A percentile compares a stretch with the other conserved stretches of the same genome.
Conservation (phyloP, 2,113 vertebrate genomes). For the Phasianus colchicus region DNA sequence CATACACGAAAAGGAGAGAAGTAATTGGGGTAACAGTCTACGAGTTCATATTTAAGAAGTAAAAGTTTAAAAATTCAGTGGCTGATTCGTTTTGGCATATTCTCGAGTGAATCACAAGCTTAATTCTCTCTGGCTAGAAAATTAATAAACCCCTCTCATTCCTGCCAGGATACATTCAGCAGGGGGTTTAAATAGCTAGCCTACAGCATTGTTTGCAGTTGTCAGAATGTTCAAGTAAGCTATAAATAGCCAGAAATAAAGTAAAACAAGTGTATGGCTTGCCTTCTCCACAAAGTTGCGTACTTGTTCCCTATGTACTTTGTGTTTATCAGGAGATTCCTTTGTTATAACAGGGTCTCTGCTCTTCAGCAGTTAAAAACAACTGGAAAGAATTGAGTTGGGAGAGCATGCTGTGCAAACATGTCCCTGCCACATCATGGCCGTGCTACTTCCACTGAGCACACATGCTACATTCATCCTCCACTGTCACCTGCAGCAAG, state of each 20-base stretch:
- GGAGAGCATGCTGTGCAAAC: accelerated
- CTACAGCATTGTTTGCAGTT: constrained; percentile 54
- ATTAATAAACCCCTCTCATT: constrained; percentile 70
- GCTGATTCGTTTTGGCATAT: constrained; percentile 62
- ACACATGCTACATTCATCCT: neutral
- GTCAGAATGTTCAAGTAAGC: constrained; percentile 57
- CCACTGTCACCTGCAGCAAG: neutral
- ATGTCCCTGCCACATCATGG: accelerated
- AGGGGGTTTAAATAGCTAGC: constrained; percentile 63
- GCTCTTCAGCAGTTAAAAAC: neutral
- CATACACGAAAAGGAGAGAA: neutral
- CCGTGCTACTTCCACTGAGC: neutral
- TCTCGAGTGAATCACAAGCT: constrained; percentile 56
- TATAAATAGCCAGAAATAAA: constrained; percentile 73
- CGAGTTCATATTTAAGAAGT: constrained; percentile 13
- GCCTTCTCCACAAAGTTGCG: neutral
- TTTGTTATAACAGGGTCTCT: neutral
- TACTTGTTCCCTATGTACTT: neutral
- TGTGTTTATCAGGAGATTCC: neutral
- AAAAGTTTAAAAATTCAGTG: constrained; percentile 41
- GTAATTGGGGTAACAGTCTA: neutral
- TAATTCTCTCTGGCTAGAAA: constrained; percentile 64
- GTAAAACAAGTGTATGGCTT: constrained; percentile 32
- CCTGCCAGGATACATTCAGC: constrained; percentile 66
- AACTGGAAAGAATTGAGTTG: neutral